Evolutionary conservation across 2,797 vertebrate species (phyloP).

Genomic region (Graptemys geographica): DNA sequence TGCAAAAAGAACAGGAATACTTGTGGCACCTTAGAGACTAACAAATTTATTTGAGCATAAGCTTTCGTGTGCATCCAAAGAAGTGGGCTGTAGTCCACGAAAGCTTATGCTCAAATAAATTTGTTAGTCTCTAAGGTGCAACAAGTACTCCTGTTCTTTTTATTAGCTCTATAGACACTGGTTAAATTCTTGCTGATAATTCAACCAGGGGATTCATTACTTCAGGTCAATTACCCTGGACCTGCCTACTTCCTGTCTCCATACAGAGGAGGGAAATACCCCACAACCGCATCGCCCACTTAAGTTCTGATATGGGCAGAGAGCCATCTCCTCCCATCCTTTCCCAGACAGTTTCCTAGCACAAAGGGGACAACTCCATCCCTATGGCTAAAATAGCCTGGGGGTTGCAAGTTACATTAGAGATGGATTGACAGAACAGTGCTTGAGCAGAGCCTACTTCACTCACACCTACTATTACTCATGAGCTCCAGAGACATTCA

Average conservation of each 20-base stretch:
- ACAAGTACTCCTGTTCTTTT: too few relatives aligned
- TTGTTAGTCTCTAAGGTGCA: too few relatives aligned
- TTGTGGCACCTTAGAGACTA: too few relatives aligned
- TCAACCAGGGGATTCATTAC: background rate
- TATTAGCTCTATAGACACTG: background rate
- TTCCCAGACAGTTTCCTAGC: background rate
- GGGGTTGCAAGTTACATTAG: background rate
- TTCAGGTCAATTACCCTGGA: background rate
- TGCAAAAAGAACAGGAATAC: too few relatives aligned
- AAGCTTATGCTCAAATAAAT: too few relatives aligned
- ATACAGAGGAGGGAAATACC: background rate
- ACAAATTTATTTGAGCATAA: too few relatives aligned
- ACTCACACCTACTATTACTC: slow-evolving; percentile 5
- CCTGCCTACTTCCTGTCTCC: background rate
- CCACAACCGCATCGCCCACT: background rate
- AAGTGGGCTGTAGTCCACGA: too few relatives aligned
- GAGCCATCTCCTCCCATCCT: background rate
- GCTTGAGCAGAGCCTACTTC: background rate
- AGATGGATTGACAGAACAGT: background rate
- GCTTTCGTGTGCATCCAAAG: too few relatives aligned
- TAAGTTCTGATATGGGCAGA: background rate
- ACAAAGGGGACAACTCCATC: background rate
- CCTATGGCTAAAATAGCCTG: background rate
- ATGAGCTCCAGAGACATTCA: background rate
- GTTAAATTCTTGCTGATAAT: background rate